A percentile compares a stretch with the other conserved stretches of the same genome.
Conservation (phyloP, 2,113 vertebrate species). For the Aptenodytes forsteri region DNA sequence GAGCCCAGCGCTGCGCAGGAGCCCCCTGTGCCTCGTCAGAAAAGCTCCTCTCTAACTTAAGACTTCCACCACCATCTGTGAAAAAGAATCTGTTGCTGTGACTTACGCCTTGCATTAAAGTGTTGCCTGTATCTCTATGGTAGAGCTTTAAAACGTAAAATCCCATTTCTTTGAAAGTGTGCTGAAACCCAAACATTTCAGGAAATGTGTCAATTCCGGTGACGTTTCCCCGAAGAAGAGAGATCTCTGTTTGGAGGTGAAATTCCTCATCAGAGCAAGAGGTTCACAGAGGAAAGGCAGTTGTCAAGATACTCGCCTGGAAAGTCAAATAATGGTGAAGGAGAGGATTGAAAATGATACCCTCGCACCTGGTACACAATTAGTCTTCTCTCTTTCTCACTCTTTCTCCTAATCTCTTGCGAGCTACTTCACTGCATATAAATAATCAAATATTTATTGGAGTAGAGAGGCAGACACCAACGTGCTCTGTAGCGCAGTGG, state of each 20-base stretch:
- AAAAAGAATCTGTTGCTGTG: background rate
- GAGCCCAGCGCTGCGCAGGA: rapidly evolving
- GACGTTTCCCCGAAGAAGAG: background rate
- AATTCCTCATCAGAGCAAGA: background rate
- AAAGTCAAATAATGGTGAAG: background rate
- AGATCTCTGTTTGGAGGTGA: background rate
- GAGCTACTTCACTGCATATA: background rate
- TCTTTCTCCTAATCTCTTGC: background rate
- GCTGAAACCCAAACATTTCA: background rate
- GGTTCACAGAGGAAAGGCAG: background rate
- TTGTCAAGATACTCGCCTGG: background rate
- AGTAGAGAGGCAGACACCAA: background rate
- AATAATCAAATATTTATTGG: background rate
- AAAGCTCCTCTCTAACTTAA: background rate
- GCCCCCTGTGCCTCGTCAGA: rapidly evolving
- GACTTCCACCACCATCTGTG: background rate
- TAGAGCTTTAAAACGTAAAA: background rate
- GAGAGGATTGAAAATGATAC: background rate
- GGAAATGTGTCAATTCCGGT: background rate
- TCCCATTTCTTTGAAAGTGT: background rate
- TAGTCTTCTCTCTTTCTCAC: background rate
- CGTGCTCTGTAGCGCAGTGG: rapidly evolving
- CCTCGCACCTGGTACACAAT: background rate
- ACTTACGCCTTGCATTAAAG: background rate
- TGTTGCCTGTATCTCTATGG: background rate